Base-by-base conservation (phyloP, 2,797 vertebrate genomes). In the Melanotaenia maccullochi region DNA sequence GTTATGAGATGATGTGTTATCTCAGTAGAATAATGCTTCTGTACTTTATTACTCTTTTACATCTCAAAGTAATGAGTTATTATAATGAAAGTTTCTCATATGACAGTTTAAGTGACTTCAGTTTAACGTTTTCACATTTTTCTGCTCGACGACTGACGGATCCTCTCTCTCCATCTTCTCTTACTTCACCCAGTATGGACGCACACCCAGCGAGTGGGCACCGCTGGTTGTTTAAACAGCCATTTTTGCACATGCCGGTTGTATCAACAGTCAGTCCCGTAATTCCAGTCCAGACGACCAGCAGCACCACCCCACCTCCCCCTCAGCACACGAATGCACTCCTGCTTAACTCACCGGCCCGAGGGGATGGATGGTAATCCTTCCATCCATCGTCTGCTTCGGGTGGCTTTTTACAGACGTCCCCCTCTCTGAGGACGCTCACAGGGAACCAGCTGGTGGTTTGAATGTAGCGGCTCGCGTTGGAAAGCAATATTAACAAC, bases 111-210 rank as follows among this genome's bases (percentile, higher is more conserved):
- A 38, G 9, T 9, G 11, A 12, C 1, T 18, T 42, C 24, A 51
- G 2, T 64, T 61, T 58, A 20, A 38, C 9, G 7, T 60, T 51
- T 32, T 20, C 3, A 44, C 9, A 7, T 51, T 44, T 5, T 55
- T 14, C n/a, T 12, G 13, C 13, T 4, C 32, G 13, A 32, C 24
- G 8, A 8, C 14, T 57, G 12, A 64, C 47, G 12, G 14, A 33
- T n/a, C 14, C 3, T 20, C 28, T 20, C 28, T 28, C 52, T 9
- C 68, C 13, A 30, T n/a, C 9, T 38, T 54, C 28, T 47, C 22
- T 22, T 60, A 11, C 40, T 32, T 73, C 55, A 9, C 40, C 2
- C 93, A 95, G 95, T 95, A 95, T 1, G 95, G 94, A 85, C 90
- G 84, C 24, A 88, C 1, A 44, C 35, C 18, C 0, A 93, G 91